Percentiles rank a stretch among this genome's conserved stretches.
Conservation (phyloP, 2,888 invertebrate species). For the Rotaria socialis region DNA sequence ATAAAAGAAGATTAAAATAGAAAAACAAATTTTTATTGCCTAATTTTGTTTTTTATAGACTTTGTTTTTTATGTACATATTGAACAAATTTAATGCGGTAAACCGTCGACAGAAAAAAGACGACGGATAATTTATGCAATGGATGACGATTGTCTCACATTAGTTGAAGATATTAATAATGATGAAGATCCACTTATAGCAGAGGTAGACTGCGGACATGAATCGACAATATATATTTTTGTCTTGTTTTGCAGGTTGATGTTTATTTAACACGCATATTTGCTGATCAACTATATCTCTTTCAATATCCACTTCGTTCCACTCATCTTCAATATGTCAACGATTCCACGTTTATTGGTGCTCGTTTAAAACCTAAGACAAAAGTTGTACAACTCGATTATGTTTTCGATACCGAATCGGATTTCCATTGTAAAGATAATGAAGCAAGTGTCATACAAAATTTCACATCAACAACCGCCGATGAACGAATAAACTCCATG, state of each 20-base stretch:
- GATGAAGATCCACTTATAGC: slow-evolving; percentile 32
- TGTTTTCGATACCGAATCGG: background rate
- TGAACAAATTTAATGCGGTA: background rate
- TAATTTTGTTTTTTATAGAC: background rate
- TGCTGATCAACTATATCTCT: slow-evolving; percentile 8
- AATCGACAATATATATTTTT: too few species aligned
- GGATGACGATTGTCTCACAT: background rate
- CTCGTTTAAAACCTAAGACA: slow-evolving; percentile 21
- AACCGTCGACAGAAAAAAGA: background rate
- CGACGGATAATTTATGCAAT: background rate
- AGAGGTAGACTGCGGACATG: background rate
- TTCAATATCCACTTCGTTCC: slow-evolving; percentile 29
- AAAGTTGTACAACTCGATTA: slow-evolving; percentile 18
- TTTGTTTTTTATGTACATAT: background rate
- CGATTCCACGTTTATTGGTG: background rate
- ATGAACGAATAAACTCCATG: background rate
- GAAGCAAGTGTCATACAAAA: background rate
- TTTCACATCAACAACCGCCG: background rate
- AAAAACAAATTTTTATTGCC: background rate
- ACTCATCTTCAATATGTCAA: slow-evolving; percentile 16
- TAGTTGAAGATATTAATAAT: background rate
- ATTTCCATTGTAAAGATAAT: background rate
- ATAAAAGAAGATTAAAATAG: background rate
- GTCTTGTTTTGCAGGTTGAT: background rate
- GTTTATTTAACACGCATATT: slow-evolving; percentile 23